Conservation (phyloP, 1,140 invertebrate genomes). For the Macrosteles quadrilineatus region DNA sequence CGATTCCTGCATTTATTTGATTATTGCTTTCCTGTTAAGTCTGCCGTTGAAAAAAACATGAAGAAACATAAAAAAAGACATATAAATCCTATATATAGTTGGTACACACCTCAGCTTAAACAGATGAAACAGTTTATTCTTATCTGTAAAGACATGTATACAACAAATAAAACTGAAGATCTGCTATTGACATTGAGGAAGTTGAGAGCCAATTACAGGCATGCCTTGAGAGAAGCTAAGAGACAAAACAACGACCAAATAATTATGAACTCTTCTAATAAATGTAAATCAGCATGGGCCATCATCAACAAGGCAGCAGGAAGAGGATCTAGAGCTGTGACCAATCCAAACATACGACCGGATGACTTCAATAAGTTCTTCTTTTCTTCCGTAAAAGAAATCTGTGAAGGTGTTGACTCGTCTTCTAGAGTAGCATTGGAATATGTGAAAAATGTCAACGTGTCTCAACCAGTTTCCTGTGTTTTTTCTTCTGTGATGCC, state of each 20-base stretch:
- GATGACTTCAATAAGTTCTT: conserved; percentile 5
- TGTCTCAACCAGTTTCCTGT: not conserved
- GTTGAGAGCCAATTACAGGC: not conserved
- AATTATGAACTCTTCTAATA: not conserved
- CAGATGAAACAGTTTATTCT: not conserved
- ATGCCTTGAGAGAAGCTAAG: not conserved
- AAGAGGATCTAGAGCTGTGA: not conserved
- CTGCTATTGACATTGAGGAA: not conserved
- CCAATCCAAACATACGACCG: not conserved
- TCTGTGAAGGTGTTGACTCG: not conserved
- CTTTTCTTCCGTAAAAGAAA: not conserved
- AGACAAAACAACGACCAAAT: not conserved
- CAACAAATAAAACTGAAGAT: not conserved
- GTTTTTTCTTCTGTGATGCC: not conserved
- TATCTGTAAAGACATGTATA: not conserved
- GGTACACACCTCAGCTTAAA: not conserved
- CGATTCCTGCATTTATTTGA: not conserved
- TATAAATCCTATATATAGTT: not conserved
- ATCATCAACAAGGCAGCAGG: conserved; percentile 8
- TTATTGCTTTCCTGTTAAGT: not conserved
- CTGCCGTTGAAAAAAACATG: not conserved
- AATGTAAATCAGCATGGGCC: not conserved
- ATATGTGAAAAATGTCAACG: not conserved
- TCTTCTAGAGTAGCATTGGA: not conserved
- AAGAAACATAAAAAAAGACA: not conserved